phyloP scores from a whole-genome alignment of 2,797 vertebrate species.

The Rhinichthys osculus region DNA sequence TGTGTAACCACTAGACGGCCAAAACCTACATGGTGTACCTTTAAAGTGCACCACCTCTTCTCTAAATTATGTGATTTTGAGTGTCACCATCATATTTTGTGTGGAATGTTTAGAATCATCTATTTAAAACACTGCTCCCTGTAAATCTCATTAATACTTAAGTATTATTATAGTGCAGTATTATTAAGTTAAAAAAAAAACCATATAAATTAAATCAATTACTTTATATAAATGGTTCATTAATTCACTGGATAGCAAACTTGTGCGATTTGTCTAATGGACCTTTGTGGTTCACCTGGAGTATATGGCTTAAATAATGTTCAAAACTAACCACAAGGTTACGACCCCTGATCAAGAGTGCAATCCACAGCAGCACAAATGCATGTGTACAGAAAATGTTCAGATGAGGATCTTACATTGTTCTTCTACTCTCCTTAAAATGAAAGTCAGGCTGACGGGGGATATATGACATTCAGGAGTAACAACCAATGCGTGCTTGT shows the following conservation, averaged over 20 bases:
- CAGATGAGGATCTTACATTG: not conserved
- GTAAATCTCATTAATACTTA: not conserved
- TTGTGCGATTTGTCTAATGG: not conserved
- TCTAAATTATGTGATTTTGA: not conserved
- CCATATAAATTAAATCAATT: not conserved
- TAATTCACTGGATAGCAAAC: not conserved
- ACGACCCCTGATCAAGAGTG: not conserved
- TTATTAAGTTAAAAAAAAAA: not conserved
- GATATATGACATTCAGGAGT: slow-evolving; percentile 62
- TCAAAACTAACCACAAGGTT: not conserved
- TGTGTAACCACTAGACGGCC: not conserved
- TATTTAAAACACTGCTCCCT: not conserved
- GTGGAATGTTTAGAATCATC: not conserved
- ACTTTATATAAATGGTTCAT: not conserved
- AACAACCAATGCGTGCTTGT: slow-evolving; percentile 67
- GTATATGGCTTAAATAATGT: not conserved
- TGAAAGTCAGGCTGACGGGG: not conserved
- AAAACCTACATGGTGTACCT: not conserved
- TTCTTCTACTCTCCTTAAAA: not conserved
- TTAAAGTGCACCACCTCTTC: not conserved
- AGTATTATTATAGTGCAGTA: not conserved
- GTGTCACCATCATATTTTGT: not conserved
- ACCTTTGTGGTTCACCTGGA: not conserved
- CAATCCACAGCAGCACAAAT: not conserved
- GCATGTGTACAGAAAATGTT: not conserved